Conservation (phyloP, 2,797 vertebrate genomes). For the Gymnodraco acuticeps region DNA sequence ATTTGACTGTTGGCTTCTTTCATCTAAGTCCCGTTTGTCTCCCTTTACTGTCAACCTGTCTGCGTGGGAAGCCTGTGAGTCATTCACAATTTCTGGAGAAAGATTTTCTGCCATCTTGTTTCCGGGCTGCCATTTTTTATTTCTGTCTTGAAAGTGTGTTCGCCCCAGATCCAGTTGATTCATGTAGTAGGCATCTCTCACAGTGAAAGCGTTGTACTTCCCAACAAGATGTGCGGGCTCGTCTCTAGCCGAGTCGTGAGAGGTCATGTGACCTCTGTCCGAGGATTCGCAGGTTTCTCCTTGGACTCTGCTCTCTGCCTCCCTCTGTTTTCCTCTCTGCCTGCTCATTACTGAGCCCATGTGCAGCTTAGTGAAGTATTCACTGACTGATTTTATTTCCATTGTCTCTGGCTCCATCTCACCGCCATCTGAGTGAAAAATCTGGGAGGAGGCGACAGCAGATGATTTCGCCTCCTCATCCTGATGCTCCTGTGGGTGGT, state of each 20-base stretch:
- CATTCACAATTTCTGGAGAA: conserved; percentile 82
- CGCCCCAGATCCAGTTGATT: conserved; percentile 93
- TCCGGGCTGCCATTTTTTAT: conserved; percentile 90
- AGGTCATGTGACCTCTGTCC: conserved; percentile 84
- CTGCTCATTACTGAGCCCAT: conserved; percentile 91
- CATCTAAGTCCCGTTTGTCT: conserved; percentile 81
- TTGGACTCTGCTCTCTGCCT: conserved; percentile 83
- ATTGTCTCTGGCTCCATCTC: conserved; percentile 99
- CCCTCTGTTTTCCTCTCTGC: conserved; percentile 89
- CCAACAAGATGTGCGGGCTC: conserved; percentile 85
- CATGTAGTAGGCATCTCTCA: conserved; percentile 90
- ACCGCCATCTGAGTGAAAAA: conserved; percentile 93
- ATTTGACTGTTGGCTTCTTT: conserved; percentile 86
- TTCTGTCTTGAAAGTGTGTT: conserved; percentile 92
- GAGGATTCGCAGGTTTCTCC: conserved; percentile 80
- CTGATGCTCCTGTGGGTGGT: conserved; percentile 71
- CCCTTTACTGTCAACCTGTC: conserved; percentile 86
- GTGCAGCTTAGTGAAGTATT: conserved; percentile 97
- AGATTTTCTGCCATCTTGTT: conserved; percentile 88
- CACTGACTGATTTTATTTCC: conserved; percentile 98
- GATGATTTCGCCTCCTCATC: conserved; percentile 88
- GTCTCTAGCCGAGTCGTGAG: conserved; percentile 82
- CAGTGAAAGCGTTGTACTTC: conserved; percentile 90
- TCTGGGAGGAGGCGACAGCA: conserved; percentile 92
- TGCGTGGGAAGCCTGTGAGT: conserved; percentile 86